Evolutionary conservation across 1,140 invertebrate species (phyloP).

Genomic region (Zaprionus capensis): DNA sequence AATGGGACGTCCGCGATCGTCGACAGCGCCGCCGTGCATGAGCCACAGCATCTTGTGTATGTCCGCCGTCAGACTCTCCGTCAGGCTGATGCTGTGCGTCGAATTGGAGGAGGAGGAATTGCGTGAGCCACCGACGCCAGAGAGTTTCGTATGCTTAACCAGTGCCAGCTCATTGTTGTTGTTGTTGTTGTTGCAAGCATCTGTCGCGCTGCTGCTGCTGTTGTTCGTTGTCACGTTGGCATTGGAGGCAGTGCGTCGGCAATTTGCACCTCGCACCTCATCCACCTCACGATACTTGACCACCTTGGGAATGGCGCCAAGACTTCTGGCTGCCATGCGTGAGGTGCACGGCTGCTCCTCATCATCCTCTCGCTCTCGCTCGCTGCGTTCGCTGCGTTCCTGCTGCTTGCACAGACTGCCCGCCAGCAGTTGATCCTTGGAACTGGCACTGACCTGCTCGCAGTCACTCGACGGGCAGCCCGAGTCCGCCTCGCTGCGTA

Average conservation of each 20-base stretch:
- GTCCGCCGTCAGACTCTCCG: constrained; percentile 77
- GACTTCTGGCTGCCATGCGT: constrained; percentile 84
- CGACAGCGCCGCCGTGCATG: constrained; percentile 73
- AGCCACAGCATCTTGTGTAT: constrained; percentile 83
- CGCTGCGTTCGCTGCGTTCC: constrained; percentile 9
- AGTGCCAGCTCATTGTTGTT: constrained; percentile 50
- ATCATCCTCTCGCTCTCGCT: constrained; percentile 24
- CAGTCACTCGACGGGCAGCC: constrained; percentile 80
- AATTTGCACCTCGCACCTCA: constrained; percentile 51
- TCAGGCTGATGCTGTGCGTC: constrained; percentile 74
- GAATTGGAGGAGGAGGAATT: constrained; percentile 77
- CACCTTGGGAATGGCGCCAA: constrained; percentile 90
- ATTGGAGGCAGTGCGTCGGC: constrained; percentile 34
- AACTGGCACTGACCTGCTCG: constrained; percentile 87
- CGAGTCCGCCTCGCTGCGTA: constrained; percentile 77
- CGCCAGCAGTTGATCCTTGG: constrained; percentile 87
- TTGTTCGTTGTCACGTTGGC: not conserved
- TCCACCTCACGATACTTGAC: constrained; percentile 77
- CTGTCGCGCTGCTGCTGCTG: not conserved
- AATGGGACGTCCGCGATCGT: constrained; percentile 69
- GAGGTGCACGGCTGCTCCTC: constrained; percentile 69
- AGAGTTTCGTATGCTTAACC: constrained; percentile 55
- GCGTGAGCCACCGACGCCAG: constrained; percentile 47
- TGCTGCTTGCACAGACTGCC: constrained; percentile 31
- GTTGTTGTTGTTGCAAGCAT: constrained; percentile 22